phyloP scores from a whole-genome alignment of 1,140 invertebrate genomes.

The Brachionus paranguensis region DNA sequence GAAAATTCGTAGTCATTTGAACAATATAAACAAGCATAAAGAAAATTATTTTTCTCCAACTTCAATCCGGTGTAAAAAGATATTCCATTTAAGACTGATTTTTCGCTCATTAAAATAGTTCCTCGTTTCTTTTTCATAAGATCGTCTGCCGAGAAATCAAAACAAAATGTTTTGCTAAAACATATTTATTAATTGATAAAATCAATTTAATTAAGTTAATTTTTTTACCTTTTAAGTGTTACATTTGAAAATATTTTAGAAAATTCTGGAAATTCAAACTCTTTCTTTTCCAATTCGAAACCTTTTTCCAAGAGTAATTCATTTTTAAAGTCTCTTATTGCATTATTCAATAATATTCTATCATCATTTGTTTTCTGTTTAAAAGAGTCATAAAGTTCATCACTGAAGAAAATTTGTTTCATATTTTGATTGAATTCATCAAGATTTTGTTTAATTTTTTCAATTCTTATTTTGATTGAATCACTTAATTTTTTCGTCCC shows the following conservation, averaged over 20 bases:
- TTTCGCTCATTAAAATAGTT: neutral
- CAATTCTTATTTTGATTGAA: neutral
- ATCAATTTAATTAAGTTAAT: neutral
- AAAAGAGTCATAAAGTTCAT: neutral
- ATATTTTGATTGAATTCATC: neutral
- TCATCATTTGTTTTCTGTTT: neutral
- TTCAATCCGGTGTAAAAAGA: neutral
- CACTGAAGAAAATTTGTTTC: neutral
- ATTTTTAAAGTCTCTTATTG: neutral
- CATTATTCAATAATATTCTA: neutral
- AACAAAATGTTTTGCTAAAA: neutral
- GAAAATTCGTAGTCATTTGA: neutral
- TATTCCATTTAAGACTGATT: neutral
- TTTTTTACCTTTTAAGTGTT: neutral
- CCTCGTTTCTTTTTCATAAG: neutral
- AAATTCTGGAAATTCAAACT: neutral
- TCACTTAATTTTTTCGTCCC: neutral
- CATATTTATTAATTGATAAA: neutral
- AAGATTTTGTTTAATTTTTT: neutral
- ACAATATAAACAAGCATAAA: neutral
- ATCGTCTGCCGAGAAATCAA: neutral
- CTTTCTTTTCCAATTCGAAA: neutral
- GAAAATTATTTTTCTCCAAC: neutral
- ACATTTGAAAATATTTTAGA: neutral
- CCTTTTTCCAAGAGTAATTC: neutral